These are phyloP conservation scores for Chitala chitala DNA, from an alignment of 2,113 vertebrate genomes.

Conservation along the genomic window DNA sequence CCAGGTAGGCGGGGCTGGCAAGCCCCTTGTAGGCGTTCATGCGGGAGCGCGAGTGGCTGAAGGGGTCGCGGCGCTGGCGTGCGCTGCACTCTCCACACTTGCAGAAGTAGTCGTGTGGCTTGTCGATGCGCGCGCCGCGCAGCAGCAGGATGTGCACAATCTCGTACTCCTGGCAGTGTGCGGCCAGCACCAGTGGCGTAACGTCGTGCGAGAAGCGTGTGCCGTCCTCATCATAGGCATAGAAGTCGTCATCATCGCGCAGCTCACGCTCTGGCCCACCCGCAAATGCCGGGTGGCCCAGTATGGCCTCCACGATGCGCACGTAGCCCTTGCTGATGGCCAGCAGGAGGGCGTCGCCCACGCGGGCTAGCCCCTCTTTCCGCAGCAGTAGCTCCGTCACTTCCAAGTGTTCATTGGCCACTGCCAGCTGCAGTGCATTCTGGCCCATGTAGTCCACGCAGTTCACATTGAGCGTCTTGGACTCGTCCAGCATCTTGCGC, in stretches of 20 bases:
- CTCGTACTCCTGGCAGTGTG: conserved; percentile 96
- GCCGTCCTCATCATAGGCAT: conserved; percentile 90
- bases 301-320: conserved; percentile 90
- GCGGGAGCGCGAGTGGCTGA: conserved; percentile 90
- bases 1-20: conserved; percentile 89
- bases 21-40: conserved; percentile 97
- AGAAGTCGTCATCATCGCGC: conserved; percentile 88
- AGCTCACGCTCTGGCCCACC: conserved; percentile 88
- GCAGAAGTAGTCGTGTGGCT: conserved; percentile 95
- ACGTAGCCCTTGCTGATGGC: conserved; percentile 96
- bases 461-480: conserved; percentile 92
- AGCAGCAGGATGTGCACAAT: conserved; percentile 90
- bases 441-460: conserved; percentile 98
- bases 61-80: conserved; percentile 86
- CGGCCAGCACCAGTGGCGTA: conserved; percentile 86
- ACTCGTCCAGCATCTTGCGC: conserved; percentile 94
- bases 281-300: conserved; percentile 82
- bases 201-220: conserved; percentile 93
- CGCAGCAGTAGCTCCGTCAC: conserved; percentile 92
- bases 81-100: conserved; percentile 84
- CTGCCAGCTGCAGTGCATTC: conserved; percentile 86
- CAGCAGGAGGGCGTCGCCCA: conserved; percentile 83
- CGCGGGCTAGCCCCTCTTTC: conserved; percentile 83
- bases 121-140: conserved; percentile 87
- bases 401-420: conserved; percentile 91